Evolutionary conservation across 2,113 vertebrate genomes (phyloP).

Genomic region (Cololabis saira): DNA sequence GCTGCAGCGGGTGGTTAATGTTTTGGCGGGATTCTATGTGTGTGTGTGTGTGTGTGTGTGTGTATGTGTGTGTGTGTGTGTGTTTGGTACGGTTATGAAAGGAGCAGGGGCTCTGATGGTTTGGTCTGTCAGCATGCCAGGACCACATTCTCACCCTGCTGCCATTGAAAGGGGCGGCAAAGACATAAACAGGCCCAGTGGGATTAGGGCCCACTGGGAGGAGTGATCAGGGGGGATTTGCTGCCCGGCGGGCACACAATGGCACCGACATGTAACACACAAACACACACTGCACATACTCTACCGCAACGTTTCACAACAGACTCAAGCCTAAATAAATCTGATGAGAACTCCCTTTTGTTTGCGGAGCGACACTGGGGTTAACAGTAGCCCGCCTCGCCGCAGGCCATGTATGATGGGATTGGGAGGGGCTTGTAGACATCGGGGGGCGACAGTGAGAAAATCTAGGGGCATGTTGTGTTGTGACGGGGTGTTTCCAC

Average conservation of each 20-base stretch:
- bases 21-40: slow-evolving; percentile 50
- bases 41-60: slow-evolving; percentile 20
- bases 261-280: slow-evolving; percentile 63
- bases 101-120: slow-evolving; percentile 46
- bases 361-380: slow-evolving; percentile 63
- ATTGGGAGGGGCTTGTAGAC: slow-evolving; percentile 48
- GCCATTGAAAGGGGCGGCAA: slow-evolving; percentile 64
- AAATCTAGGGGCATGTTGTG: slow-evolving; percentile 51
- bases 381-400: slow-evolving; percentile 58
- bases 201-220: slow-evolving; percentile 76
- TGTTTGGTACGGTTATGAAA: slow-evolving; percentile 23
- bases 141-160: slow-evolving; percentile 68
- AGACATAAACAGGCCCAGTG: slow-evolving; percentile 76
- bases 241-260: slow-evolving; percentile 71
- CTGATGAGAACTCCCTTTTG: slow-evolving; percentile 76
- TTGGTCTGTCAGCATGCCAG: slow-evolving; percentile 69
- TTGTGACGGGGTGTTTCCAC: slow-evolving; percentile 69
- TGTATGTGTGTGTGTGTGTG: slow-evolving; percentile 12
- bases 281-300: slow-evolving; percentile 65
- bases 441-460: slow-evolving; percentile 41
- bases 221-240: slow-evolving; percentile 82
- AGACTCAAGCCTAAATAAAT: slow-evolving; percentile 71
- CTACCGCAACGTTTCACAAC: slow-evolving; percentile 69
- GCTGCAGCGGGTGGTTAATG: slow-evolving; percentile 12
- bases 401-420: slow-evolving; percentile 47